Percentiles rank a stretch among this genome's conserved stretches.
phyloP scores from a whole-genome alignment of 2,888 invertebrate species.

The Rhagonycha lutea region DNA sequence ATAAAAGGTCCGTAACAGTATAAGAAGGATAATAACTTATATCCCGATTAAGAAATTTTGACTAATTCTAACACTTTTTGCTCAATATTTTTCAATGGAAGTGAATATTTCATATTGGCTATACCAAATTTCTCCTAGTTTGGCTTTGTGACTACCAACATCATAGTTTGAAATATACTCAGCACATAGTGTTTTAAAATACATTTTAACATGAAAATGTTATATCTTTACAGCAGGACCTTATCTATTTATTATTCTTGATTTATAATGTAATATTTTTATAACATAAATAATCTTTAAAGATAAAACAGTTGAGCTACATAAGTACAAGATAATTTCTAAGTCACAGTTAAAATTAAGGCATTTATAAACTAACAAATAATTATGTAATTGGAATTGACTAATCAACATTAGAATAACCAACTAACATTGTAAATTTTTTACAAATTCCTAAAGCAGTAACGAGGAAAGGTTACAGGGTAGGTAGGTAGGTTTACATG shows the following conservation, averaged over 20 bases:
- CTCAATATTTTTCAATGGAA: neutral
- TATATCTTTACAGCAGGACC: neutral
- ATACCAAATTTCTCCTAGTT: neutral
- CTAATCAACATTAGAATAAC: neutral
- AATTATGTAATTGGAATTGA: neutral
- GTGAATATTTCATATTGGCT: no score
- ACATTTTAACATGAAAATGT: neutral
- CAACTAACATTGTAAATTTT: neutral
- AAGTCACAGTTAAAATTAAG: neutral
- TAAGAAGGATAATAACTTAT: neutral
- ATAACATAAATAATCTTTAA: neutral
- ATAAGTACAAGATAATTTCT: neutral
- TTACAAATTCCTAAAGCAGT: conserved; percentile 11
- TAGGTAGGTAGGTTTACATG: conserved; percentile 14
- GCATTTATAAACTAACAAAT: neutral
- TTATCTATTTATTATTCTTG: neutral
- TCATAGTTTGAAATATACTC: neutral
- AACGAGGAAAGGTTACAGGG: conserved; percentile 21
- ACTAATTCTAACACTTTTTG: neutral
- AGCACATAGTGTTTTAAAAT: neutral
- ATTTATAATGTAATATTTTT: neutral
- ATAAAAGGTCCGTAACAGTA: neutral
- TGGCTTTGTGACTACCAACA: neutral
- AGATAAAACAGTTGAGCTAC: neutral
- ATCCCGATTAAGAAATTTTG: neutral